phyloP scores from a whole-genome alignment of 2,797 vertebrate genomes.

The Oreonectes daqikongensis region DNA sequence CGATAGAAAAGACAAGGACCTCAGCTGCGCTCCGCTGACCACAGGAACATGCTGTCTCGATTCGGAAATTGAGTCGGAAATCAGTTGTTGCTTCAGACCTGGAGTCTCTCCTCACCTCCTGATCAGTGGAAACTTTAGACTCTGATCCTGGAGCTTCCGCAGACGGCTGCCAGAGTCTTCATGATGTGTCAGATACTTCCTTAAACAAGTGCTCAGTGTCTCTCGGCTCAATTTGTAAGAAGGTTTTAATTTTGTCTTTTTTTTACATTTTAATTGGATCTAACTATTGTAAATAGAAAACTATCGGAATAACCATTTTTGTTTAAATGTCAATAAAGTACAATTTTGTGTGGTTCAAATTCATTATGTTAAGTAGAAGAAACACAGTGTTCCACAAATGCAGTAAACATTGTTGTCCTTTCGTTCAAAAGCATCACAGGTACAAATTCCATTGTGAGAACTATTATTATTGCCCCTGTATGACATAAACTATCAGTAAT shows the following conservation, averaged over 20 bases:
- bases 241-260: neutral
- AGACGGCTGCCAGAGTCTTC: slow-evolving; percentile 58
- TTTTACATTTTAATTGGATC: too few relatives aligned
- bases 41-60: slow-evolving; percentile 47
- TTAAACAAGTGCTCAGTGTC: slow-evolving; percentile 66
- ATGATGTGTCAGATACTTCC: slow-evolving; percentile 53
- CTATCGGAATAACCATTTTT: neutral
- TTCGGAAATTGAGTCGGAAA: slow-evolving; percentile 60
- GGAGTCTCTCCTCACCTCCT: slow-evolving; percentile 77
- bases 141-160: slow-evolving; percentile 48
- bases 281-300: too few relatives aligned
- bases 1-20: slow-evolving; percentile 32
- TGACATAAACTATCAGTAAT: too few relatives aligned
- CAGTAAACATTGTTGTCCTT: too few relatives aligned
- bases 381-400: too few relatives aligned
- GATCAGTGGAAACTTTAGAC: slow-evolving; percentile 69
- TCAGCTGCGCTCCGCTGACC: slow-evolving; percentile 54
- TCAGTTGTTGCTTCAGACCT: slow-evolving; percentile 59
- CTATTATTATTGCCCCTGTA: too few relatives aligned
- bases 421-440: too few relatives aligned
- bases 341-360: too few relatives aligned
- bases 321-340: neutral
- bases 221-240: slow-evolving; percentile 13
- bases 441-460: too few relatives aligned
- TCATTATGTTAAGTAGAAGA: too few relatives aligned